Conservation (phyloP, 2,888 invertebrate species). For the Tipula unca region DNA sequence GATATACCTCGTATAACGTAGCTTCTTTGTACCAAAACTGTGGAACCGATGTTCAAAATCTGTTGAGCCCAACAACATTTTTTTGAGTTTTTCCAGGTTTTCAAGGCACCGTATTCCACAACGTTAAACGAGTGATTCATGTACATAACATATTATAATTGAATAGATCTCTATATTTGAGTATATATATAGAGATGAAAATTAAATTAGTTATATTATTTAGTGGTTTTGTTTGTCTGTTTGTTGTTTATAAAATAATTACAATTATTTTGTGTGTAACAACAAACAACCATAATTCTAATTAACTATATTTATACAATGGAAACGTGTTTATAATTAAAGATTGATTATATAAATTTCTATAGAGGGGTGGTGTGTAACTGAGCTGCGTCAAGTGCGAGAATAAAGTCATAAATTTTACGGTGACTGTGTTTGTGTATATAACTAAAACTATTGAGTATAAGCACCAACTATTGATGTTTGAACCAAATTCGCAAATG, state of each 20-base stretch:
- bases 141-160: neutral
- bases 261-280: neutral
- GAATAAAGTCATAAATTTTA: no score
- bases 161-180: neutral
- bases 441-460: no score
- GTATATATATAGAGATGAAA: neutral
- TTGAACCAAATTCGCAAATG: no score
- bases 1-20: neutral
- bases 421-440: no score
- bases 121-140: neutral
- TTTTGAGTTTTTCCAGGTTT: no score
- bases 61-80: no score
- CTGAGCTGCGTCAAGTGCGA: no score
- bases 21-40: no score
- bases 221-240: neutral
- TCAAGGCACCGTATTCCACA: no score
- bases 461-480: no score
- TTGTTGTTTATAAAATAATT: neutral
- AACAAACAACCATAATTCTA: neutral
- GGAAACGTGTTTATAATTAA: neutral
- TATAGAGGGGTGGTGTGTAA: no score
- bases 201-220: neutral
- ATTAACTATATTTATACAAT: neutral
- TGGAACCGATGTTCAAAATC: no score
- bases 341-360: neutral